phyloP scores from a whole-genome alignment of 2,113 vertebrate species.

The Sinocyclocheilus anophthalmus region DNA sequence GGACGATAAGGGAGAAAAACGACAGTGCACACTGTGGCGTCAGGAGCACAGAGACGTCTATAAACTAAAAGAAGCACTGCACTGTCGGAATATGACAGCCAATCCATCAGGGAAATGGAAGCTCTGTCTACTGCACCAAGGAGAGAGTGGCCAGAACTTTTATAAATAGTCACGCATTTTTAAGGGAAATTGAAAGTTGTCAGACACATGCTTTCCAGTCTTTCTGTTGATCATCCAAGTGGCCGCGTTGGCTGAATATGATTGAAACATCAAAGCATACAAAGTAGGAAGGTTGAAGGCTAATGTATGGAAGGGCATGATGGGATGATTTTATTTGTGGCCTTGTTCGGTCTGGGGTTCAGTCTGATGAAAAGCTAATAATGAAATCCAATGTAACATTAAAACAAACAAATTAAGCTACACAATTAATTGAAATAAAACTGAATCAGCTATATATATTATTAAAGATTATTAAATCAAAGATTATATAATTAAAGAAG shows the following conservation, averaged over 20 bases:
- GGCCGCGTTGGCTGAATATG: conserved; percentile 59
- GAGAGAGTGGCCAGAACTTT: conserved; percentile 78
- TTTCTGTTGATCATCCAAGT: conserved; percentile 53
- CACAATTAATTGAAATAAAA: not conserved
- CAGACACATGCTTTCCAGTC: conserved; percentile 70
- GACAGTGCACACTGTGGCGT: conserved; percentile 58
- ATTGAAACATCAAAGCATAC: conserved; percentile 69
- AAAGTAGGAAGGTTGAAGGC: conserved; percentile 58
- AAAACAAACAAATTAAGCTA: not conserved
- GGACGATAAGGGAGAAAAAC: conserved; percentile 71
- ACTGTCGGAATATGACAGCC: conserved; percentile 79
- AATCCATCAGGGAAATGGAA: conserved; percentile 88
- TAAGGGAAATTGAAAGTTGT: conserved; percentile 77
- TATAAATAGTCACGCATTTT: conserved; percentile 75
- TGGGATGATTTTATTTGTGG: conserved; percentile 49
- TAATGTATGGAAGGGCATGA: conserved; percentile 37
- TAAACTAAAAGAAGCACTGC: conserved; percentile 79
- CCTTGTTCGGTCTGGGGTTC: not conserved
- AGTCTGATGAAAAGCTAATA: not conserved
- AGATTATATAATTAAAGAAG: no score
- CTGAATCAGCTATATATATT: no score
- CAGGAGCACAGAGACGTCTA: conserved; percentile 73
- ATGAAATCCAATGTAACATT: not conserved
- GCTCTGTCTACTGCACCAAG: conserved; percentile 77
- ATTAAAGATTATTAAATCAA: no score